Base-by-base conservation (phyloP, 2,797 vertebrate genomes). In the Arctocebus calabarensis region DNA sequence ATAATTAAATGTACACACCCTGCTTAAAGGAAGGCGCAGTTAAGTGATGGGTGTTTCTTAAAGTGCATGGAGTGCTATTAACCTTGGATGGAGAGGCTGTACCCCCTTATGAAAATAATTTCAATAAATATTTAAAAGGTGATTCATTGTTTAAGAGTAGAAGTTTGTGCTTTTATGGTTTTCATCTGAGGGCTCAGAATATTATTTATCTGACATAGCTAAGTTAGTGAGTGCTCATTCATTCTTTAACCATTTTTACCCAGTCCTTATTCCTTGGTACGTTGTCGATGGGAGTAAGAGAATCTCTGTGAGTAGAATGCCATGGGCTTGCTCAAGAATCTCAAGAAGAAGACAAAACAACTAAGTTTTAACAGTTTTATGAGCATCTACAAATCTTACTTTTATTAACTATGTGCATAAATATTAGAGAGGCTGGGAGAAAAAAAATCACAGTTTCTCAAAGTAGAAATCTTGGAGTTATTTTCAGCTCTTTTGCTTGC, bases 1-100 rank as follows among this genome's bases (percentile, higher is more conserved):
- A 52, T 52, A 95, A 95, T 96, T 92, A 95, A 79, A n/a, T 16
- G 92, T 52, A 88, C 96, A 95, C 93, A 27, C 79, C 78, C 88
- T 84, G 43, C 66, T 92, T 91, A 73, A 83, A 95, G 87, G 82
- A 84, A 94, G 71, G 57, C 75, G 27, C 29, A 66, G 83, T 86
- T 96, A 93, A 92, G 52, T 71, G 83, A 64, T 68, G 86, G 68
- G 87, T 74, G 81, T 95, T 88, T 86, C 78, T 84, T 73, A n/a
- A 89, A 64, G 32, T 37, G 27, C 23, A 55, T n/a, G 70, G 34
- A 40, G 52, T 66, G 48, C 45, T 94, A 3, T 93, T 92, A 13
- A 81, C 93, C 37, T 94, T 88, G 75, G 59, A 55, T 37, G 34
- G 66, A 75, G 62, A 78, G 70, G 34, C 48, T 52, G 48, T 70